phyloP scores from a whole-genome alignment of 1,140 invertebrate genomes.

The Bombus consobrinus region DNA sequence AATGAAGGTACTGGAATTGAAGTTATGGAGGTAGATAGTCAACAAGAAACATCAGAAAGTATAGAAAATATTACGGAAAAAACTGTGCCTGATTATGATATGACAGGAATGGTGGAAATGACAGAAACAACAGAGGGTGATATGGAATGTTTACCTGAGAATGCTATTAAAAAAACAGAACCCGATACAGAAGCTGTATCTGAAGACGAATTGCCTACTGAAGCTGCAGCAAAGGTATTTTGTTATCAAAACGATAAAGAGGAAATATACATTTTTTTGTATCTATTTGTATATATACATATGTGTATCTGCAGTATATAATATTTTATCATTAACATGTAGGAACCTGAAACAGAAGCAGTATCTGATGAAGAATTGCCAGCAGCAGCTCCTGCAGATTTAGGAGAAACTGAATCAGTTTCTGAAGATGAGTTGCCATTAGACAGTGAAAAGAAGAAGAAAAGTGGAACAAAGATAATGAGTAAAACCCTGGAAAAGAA shows the following conservation, averaged over 20 bases:
- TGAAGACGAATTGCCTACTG: conserved; percentile 86
- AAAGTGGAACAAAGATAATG: conserved; percentile 68
- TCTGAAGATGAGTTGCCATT: conserved; percentile 91
- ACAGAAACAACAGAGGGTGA: conserved; percentile 34
- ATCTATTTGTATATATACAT: neutral
- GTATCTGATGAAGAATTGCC: conserved; percentile 90
- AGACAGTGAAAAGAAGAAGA: conserved; percentile 82
- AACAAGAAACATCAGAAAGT: conserved; percentile 60
- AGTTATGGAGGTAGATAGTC: conserved; percentile 66
- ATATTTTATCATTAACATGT: neutral
- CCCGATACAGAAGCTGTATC: conserved; percentile 88
- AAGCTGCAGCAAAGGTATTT: conserved; percentile 78
- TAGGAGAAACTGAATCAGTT: conserved; percentile 92
- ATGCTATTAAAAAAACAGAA: conserved; percentile 78
- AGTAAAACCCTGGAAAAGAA: conserved; percentile 74
- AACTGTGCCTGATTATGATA: conserved; percentile 54
- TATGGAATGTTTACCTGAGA: conserved; percentile 41
- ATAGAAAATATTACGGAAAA: conserved; percentile 58
- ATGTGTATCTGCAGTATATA: neutral
- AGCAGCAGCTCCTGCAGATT: conserved; percentile 88
- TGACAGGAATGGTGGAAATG: conserved; percentile 32
- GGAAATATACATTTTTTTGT: neutral
- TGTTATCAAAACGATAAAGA: conserved; percentile 29
- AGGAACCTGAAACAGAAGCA: conserved; percentile 86
- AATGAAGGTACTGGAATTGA: conserved; percentile 53